phyloP scores from a whole-genome alignment of 2,113 vertebrate species.

The Tragelaphus buxtoni region DNA sequence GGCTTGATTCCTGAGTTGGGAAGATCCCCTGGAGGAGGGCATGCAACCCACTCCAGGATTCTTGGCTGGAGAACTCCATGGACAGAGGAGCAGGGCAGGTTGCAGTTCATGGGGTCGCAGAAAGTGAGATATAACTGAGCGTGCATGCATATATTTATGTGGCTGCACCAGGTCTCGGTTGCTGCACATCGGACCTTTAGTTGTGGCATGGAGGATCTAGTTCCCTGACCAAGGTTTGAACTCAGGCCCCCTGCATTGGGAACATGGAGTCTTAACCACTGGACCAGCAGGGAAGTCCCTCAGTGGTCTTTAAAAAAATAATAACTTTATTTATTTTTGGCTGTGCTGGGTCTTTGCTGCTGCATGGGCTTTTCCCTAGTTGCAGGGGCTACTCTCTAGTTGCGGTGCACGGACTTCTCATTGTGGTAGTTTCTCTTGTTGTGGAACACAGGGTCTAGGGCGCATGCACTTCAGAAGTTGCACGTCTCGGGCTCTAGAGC shows the following conservation, averaged over 20 bases:
- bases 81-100: not conserved
- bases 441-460: not conserved
- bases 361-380: not conserved
- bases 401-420: not conserved
- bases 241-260: not conserved
- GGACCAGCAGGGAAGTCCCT: not conserved
- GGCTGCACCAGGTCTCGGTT: not conserved
- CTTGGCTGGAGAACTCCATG: not conserved
- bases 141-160: rapidly evolving
- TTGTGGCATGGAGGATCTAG: not conserved
- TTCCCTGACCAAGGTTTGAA: not conserved
- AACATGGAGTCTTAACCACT: not conserved
- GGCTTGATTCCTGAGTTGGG: not conserved
- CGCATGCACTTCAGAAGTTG: rapidly evolving
- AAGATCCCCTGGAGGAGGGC: not conserved
- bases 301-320: not conserved
- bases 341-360: not conserved
- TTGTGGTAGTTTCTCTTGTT: not conserved
- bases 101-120: not conserved
- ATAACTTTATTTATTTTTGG: not conserved
- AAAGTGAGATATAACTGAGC: not conserved
- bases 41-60: not conserved
- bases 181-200: not conserved
- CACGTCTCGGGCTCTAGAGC: not conserved
- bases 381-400: not conserved